Evolutionary conservation across 2,888 invertebrate species (phyloP).

Genomic region (Drosophila anomelani): DNA sequence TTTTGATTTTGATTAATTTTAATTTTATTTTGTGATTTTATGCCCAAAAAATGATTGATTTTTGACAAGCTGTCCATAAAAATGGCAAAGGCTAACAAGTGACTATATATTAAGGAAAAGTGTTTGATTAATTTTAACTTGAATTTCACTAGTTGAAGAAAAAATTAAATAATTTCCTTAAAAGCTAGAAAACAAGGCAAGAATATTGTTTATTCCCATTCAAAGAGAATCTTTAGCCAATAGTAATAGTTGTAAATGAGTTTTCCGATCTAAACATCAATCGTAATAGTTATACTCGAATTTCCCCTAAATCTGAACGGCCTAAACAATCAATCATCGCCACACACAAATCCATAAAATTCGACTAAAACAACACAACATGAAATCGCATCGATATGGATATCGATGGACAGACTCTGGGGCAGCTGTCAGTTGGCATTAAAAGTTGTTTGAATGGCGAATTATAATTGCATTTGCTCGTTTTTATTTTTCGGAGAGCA

Average conservation of each 20-base stretch:
- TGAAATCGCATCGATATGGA: conserved; percentile 1
- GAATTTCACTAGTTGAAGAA: neutral
- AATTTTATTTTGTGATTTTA: neutral
- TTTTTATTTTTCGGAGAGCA: conserved; percentile 43
- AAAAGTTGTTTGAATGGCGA: conserved; percentile 57
- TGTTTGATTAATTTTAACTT: too few relatives aligned
- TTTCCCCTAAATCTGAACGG: neutral
- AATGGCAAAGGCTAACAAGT: neutral
- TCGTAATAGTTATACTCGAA: neutral
- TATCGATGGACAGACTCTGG: conserved; percentile 13
- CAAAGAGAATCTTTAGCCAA: neutral
- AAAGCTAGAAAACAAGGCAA: neutral
- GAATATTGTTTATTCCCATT: neutral
- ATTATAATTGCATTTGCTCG: conserved; percentile 73
- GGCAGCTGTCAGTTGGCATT: conserved; percentile 42
- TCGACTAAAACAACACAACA: conserved; percentile 18
- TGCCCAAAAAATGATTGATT: neutral
- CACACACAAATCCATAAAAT: conserved; percentile 30
- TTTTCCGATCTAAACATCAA: conserved; percentile 1
- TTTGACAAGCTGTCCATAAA: neutral
- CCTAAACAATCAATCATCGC: conserved; percentile 35
- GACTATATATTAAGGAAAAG: too few relatives aligned
- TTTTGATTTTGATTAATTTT: neutral
- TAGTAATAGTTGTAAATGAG: neutral
- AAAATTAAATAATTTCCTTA: neutral